Percentiles rank a stretch among this genome's conserved stretches.
These are phyloP conservation scores for Chionis minor DNA, from an alignment of 2,113 vertebrate genomes.

Conservation along the genomic window DNA sequence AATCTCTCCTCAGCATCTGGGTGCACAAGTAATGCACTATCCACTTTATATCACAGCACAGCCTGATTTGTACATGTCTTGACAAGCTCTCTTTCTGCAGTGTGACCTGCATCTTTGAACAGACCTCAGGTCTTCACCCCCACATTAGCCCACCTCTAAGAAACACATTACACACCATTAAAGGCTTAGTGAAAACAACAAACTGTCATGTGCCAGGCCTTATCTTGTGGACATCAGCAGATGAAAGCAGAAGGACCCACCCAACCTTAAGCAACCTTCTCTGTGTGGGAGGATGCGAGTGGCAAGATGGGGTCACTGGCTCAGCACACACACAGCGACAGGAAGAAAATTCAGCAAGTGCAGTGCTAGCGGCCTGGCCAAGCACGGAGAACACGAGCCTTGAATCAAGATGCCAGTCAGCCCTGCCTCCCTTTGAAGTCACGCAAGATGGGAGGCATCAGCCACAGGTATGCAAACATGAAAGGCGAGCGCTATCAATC, in stretches of 20 bases:
- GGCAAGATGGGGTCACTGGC: neutral
- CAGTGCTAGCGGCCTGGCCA: neutral
- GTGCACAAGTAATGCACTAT: neutral
- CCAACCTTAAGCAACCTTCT: neutral
- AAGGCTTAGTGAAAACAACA: neutral
- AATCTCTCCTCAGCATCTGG: neutral
- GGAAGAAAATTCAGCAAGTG: neutral
- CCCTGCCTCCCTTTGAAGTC: slow-evolving; percentile 24
- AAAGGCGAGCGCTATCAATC: neutral
- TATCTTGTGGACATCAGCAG: neutral
- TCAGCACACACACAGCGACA: fast-evolving
- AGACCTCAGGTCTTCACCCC: neutral
- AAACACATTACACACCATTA: neutral
- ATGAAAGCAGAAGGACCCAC: neutral
- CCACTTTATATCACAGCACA: neutral
- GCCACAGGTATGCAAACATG: slow-evolving; percentile 41
- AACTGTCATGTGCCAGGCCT: fast-evolving
- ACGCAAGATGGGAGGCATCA: slow-evolving; percentile 4
- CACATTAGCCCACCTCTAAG: neutral
- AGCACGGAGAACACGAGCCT: neutral
- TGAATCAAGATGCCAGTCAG: neutral
- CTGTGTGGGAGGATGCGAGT: neutral
- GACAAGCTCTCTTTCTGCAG: neutral
- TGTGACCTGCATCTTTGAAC: neutral
- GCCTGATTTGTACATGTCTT: neutral